Conservation (phyloP, 1,140 invertebrate genomes). For the Helicoverpa zea region DNA sequence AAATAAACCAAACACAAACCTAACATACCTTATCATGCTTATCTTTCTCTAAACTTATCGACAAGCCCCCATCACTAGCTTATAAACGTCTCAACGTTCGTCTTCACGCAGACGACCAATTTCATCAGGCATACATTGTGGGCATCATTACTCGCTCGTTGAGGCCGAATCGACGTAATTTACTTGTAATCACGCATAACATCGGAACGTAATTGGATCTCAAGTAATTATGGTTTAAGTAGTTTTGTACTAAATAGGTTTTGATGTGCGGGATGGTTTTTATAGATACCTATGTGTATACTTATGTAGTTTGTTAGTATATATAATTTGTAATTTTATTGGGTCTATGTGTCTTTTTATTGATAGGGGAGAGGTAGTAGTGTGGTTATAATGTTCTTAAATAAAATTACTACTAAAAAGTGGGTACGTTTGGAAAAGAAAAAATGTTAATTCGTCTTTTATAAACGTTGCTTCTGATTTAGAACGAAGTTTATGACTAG, state of each 20-base stretch:
- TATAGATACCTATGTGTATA: not conserved
- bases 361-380: no score
- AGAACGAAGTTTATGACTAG: no score
- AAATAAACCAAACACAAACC: no score
- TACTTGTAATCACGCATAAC: constrained; percentile 30
- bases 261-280: not conserved
- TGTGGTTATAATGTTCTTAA: no score
- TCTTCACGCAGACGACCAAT: constrained; percentile 41
- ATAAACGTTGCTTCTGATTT: no score
- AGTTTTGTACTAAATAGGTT: constrained; percentile 31
- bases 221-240: constrained; percentile 33
- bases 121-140: constrained; percentile 40
- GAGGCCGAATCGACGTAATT: not conserved
- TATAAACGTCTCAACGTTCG: constrained; percentile 20
- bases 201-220: constrained; percentile 27
- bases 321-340: no score
- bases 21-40: no score
- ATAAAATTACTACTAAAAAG: no score
- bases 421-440: no score
- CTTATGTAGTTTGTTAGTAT: not conserved
- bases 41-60: no score
- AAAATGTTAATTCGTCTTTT: no score
- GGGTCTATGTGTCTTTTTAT: no score
- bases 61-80: not conserved
- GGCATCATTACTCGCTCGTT: constrained; percentile 33